Conservation (phyloP, 2,113 vertebrate species). For the Panthera uncia region DNA sequence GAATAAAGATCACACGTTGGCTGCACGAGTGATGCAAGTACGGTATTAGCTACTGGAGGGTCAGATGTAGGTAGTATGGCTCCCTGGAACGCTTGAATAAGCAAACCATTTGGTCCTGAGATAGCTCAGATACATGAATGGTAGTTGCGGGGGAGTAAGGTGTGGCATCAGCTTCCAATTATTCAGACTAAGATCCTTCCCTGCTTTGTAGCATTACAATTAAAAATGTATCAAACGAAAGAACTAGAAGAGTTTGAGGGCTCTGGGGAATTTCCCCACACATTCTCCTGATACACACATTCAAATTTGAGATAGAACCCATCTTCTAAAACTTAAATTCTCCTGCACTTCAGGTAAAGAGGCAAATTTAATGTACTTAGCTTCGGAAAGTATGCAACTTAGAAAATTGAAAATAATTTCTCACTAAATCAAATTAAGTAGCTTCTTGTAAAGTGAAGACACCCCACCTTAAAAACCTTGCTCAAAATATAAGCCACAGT, state of each 20-base stretch:
- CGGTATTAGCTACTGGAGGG: background rate
- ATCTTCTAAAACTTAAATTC: background rate
- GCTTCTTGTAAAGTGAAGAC: background rate
- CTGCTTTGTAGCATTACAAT: background rate
- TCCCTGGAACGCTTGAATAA: background rate
- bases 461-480: background rate
- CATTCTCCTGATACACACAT: background rate
- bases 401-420: conserved; percentile 7
- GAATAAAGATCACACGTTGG: background rate
- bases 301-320: background rate
- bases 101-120: background rate
- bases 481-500: background rate
- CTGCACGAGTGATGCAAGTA: background rate
- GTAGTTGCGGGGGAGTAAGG: background rate
- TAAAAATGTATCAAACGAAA: background rate
- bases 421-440: background rate
- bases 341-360: background rate
- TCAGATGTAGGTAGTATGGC: background rate
- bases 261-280: background rate
- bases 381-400: background rate
- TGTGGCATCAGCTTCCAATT: background rate
- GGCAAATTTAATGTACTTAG: background rate
- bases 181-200: background rate
- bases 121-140: background rate
- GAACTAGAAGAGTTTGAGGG: background rate